Evolutionary conservation across 2,888 invertebrate species (phyloP), one percentile per base, ranked within the genome.

Genomic region (Eupithecia vulgata): DNA sequence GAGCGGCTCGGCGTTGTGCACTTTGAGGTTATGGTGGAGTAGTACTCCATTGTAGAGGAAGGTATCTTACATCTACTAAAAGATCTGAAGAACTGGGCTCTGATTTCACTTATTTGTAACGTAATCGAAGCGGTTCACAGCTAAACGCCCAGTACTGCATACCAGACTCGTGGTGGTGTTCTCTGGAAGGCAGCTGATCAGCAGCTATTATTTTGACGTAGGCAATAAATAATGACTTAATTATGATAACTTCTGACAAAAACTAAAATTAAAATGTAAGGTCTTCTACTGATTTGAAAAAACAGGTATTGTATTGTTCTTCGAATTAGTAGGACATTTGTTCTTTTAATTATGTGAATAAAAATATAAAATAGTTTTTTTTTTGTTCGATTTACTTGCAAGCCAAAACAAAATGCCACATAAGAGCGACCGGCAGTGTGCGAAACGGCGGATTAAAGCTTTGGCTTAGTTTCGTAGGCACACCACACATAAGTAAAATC

Each of bases 1-100:
- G 97, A 97, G 82, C 95, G 97, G 71, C 87, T 93, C 74, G 96
- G 96, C 0, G 91, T 95, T 12, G 95, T 95, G 1, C 95, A 95
- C 82, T 96, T 96, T 85, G 95, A 96, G 81, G 74, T 96, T 15
- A 91, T 95, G 91, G 89, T 96, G 72, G 95, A 96, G 80, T 94
- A 91, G 81, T 25, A 25, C 57, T 21, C 52, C n/a, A 1, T 5
- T 7, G 8, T 5, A 42, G 15, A 42, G 42, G 42, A 35, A 4
- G 10, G 10, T 48, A 17, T n/a, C n/a, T 48, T 48, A 8, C n/a
- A 48, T 48, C n/a, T 0, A 48, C 48, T 42, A 6, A 45, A n/a
- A n/a, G 17, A 45, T 45, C 21, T 3, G n/a, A 21, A 21, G 8
- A n/a, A n/a, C 21, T 21, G 48, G 48, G 10, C 48, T n/a, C 3